Evolutionary conservation across 2,888 invertebrate genomes (phyloP).

Genomic region (Alentia gelatinosa): DNA sequence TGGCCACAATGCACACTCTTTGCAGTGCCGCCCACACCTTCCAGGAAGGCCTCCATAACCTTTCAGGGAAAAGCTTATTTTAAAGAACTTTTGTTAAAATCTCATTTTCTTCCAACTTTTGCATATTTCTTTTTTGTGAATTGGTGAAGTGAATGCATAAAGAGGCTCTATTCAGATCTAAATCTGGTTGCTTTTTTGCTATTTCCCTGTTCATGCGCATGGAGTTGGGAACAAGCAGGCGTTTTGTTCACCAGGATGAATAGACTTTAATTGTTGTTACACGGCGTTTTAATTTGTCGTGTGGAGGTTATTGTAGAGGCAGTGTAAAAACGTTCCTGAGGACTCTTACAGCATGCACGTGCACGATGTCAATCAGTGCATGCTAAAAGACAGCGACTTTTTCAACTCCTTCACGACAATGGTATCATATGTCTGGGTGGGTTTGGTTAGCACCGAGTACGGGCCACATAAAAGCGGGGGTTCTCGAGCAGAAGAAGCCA

Average conservation of each 20-base stretch:
- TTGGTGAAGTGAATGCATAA: no score
- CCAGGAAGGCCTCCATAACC: background rate
- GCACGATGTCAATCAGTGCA: background rate
- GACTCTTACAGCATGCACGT: background rate
- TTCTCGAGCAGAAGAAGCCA: background rate
- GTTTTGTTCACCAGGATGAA: background rate
- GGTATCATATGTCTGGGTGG: background rate
- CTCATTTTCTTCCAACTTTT: no score
- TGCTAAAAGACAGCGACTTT: background rate
- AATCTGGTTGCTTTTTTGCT: background rate
- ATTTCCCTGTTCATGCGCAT: background rate
- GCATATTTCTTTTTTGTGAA: no score
- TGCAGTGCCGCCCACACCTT: background rate
- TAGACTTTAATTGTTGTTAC: background rate
- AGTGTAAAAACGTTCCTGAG: no score
- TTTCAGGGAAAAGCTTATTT: background rate
- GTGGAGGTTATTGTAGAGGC: no score
- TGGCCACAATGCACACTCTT: background rate
- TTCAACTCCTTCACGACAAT: background rate
- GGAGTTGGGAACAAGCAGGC: background rate
- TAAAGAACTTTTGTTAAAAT: background rate
- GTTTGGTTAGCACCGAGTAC: background rate
- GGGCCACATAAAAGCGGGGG: background rate
- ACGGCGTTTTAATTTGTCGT: background rate
- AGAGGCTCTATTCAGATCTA: no score